A percentile compares a stretch with the other conserved stretches of the same genome.
phyloP scores from a whole-genome alignment of 64 coral and sea anemone genomes.

The Stylophora pistillata region DNA sequence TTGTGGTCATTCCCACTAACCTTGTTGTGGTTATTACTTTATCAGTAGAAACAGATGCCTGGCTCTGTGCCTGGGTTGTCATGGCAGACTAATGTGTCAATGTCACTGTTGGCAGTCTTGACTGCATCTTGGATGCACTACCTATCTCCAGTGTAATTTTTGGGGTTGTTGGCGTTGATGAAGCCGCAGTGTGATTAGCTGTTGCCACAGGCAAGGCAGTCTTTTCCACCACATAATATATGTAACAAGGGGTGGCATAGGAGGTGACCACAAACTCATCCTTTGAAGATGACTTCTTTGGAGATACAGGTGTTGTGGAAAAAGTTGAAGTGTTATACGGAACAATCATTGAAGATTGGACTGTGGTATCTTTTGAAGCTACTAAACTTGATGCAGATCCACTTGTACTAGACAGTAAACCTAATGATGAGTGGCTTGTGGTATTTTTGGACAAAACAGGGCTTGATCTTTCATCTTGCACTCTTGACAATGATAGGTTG shows the following conservation, averaged over 20 bases:
- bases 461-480: background rate
- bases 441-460: background rate
- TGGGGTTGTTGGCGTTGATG: background rate
- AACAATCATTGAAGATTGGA: background rate
- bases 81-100: constrained; percentile 7
- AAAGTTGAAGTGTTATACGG: background rate
- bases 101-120: constrained; percentile 21
- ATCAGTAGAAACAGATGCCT: background rate
- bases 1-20: background rate
- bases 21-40: background rate
- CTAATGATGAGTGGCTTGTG: background rate
- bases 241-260: constrained; percentile 57
- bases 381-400: background rate
- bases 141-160: constrained; percentile 13
- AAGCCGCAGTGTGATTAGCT: constrained; percentile 14
- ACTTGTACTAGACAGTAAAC: background rate
- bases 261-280: constrained; percentile 35
- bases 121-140: background rate
- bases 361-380: background rate
- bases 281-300: constrained; percentile 25
- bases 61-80: constrained; percentile 3
- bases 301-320: background rate
- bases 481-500: background rate
- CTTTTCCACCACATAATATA: constrained; percentile 57
- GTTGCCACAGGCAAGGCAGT: constrained; percentile 7